Percentiles rank a stretch among this genome's conserved stretches.
phyloP scores from a whole-genome alignment of 2,113 vertebrate species.

The Phrynocephalus versicolor region DNA sequence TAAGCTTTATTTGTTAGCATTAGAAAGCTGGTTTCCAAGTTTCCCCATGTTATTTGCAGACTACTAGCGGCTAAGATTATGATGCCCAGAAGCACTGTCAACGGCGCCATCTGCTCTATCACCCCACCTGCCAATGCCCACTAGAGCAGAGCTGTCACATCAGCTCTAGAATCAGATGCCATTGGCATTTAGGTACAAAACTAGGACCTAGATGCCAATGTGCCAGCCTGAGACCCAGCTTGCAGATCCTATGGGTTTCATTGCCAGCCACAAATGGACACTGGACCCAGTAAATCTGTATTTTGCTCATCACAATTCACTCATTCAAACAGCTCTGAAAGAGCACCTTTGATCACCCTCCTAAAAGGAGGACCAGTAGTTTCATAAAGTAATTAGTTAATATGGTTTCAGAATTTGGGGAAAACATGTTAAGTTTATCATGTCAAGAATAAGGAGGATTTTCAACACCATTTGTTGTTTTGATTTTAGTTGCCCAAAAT shows the following conservation, averaged over 20 bases:
- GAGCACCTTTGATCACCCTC: background rate
- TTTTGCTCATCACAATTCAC: background rate
- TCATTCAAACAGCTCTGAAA: background rate
- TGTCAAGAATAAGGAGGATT: background rate
- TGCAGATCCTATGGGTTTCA: background rate
- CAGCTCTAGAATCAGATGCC: background rate
- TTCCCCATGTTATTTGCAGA: background rate
- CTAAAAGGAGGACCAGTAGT: background rate
- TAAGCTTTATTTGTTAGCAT: background rate
- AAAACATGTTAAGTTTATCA: background rate
- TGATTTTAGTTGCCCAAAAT: background rate
- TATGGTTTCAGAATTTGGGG: background rate
- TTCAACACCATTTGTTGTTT: background rate
- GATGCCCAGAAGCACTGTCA: too few species aligned
- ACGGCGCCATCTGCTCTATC: background rate
- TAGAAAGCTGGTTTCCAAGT: background rate
- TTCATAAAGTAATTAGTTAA: background rate
- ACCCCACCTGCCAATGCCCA: background rate
- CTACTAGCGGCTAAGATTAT: background rate
- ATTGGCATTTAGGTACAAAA: background rate
- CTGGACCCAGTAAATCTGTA: background rate
- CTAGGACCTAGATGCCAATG: background rate
- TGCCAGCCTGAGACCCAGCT: background rate
- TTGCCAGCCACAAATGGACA: background rate
- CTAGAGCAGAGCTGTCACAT: background rate